Conservation (phyloP, 2,888 invertebrate species). For the Minunthozetes semirufus region DNA sequence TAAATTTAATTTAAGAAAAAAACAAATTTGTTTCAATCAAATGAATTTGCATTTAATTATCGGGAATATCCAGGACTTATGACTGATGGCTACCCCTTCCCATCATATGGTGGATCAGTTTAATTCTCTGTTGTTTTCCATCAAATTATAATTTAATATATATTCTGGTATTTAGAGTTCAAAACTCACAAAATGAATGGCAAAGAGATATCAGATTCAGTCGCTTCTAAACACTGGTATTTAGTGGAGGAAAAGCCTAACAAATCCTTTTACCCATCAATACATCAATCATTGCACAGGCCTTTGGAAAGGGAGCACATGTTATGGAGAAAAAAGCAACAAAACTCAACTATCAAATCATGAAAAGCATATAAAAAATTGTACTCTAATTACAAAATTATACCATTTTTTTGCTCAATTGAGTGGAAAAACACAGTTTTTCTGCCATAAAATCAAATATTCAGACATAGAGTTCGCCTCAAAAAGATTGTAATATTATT, state of each 20-base stretch:
- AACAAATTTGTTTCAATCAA: too few species aligned
- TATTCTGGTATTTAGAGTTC: too few species aligned
- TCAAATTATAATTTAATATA: too few species aligned
- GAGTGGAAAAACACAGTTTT: background rate
- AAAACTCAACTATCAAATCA: background rate
- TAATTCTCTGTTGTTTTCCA: too few species aligned
- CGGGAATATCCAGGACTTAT: too few species aligned
- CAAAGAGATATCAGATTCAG: background rate
- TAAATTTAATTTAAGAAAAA: too few species aligned
- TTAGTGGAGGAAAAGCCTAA: background rate
- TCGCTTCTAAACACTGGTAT: background rate
- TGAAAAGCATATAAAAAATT: background rate
- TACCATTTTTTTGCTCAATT: background rate
- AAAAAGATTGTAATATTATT: background rate
- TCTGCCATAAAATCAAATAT: background rate
- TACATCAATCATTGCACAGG: background rate
- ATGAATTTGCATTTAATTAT: too few species aligned
- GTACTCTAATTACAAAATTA: slow-evolving; percentile 6
- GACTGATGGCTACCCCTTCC: too few species aligned
- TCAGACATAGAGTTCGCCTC: background rate
- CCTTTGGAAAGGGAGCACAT: background rate
- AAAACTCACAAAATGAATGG: too few species aligned
- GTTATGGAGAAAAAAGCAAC: background rate
- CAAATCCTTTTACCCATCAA: slow-evolving; percentile 3
- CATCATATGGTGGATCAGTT: too few species aligned